Conservation (phyloP, 2,113 vertebrate genomes). For the Limanda limanda region DNA sequence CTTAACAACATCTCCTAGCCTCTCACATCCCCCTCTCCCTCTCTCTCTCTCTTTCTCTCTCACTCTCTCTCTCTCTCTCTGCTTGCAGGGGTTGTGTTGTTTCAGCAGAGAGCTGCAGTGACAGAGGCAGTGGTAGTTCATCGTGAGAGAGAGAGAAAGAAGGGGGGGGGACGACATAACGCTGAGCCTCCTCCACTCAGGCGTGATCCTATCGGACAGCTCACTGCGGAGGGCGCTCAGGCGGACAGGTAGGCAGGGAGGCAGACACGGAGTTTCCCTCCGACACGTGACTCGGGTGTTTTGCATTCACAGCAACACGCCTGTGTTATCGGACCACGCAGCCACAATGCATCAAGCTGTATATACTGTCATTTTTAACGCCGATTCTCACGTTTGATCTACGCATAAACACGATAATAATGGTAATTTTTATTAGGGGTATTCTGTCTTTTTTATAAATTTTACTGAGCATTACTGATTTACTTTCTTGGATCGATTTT, state of each 20-base stretch:
- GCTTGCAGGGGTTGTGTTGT: conserved; percentile 48
- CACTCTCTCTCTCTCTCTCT: conserved; percentile 17
- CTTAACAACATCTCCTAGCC: not conserved
- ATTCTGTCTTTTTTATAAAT: too few species aligned
- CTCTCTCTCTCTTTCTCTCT: not conserved
- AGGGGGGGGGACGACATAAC: not conserved
- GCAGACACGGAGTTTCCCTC: conserved; percentile 35
- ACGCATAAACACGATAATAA: not conserved
- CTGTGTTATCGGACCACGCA: conserved; percentile 3
- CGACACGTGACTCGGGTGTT: conserved; percentile 31
- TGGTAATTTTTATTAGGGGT: too few species aligned
- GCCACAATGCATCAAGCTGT: not conserved
- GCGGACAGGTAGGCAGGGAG: conserved; percentile 25
- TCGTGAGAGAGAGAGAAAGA: conserved; percentile 1
- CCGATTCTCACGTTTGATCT: not conserved
- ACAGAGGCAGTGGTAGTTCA: conserved; percentile 50
- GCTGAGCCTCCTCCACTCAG: conserved; percentile 30
- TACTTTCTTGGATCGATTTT: not conserved
- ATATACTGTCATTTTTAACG: not conserved
- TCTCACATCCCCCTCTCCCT: not conserved
- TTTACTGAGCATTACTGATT: too few species aligned
- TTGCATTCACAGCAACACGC: not conserved
- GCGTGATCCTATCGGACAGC: conserved; percentile 56
- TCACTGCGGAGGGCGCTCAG: conserved; percentile 33
- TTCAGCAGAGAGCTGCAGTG: conserved; percentile 34